Evolutionary conservation across 2,113 vertebrate species (phyloP).

Genomic region (Megaceryle torquata): DNA sequence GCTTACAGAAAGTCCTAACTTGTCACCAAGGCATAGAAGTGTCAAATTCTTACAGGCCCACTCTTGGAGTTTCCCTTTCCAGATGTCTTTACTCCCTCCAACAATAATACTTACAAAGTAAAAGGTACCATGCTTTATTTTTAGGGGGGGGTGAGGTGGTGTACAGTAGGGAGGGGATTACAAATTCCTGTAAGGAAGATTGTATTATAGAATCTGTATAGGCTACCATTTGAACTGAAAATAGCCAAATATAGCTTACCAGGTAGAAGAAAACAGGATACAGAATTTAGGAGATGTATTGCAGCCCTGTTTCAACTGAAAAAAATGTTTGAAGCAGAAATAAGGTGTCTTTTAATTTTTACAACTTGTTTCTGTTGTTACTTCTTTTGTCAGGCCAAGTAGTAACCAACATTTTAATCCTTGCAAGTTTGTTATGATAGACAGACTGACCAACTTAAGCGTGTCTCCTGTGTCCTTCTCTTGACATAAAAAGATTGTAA

Average conservation of each 20-base stretch:
- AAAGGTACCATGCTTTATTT: not conserved
- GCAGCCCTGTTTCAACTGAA: not conserved
- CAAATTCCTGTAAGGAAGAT: not conserved
- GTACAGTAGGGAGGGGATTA: not conserved
- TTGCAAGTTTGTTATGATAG: not conserved
- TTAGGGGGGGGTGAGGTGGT: no score
- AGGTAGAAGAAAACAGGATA: not conserved
- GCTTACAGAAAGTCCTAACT: not conserved
- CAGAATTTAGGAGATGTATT: not conserved
- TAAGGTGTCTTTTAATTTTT: not conserved
- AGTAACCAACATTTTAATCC: not conserved
- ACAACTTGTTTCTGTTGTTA: not conserved
- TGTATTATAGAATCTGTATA: not conserved
- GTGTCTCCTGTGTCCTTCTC: not conserved
- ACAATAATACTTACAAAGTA: not conserved
- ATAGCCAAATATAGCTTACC: not conserved
- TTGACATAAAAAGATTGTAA: not conserved
- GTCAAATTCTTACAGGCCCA: not conserved
- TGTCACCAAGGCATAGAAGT: not conserved
- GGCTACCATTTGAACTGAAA: not conserved
- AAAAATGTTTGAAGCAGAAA: not conserved
- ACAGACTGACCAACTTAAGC: not conserved
- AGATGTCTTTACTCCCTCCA: not conserved
- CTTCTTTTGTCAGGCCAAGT: not conserved
- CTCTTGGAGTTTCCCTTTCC: not conserved